phyloP scores from a whole-genome alignment of 2,113 vertebrate genomes.

The Gnathonemus echidnorhynchus region DNA sequence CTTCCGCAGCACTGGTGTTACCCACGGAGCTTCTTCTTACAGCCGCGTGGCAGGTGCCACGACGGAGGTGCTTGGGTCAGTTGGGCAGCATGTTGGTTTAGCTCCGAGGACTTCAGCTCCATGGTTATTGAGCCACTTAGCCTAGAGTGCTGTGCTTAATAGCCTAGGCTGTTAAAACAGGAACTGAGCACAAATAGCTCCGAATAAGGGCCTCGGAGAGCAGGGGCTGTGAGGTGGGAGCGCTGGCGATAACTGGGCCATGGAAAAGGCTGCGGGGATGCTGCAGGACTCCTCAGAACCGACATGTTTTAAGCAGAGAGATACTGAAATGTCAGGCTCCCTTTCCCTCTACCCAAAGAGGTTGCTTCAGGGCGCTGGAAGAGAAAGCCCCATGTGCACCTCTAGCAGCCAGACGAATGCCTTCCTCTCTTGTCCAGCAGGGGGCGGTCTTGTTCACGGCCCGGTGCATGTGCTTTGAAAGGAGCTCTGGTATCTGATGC shows the following conservation, averaged over 20 bases:
- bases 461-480: background rate
- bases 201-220: background rate
- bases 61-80: background rate
- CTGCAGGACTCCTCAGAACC: background rate
- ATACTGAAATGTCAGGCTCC: background rate
- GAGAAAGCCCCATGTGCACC: background rate
- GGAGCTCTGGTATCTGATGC: background rate
- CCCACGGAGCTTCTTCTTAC: background rate
- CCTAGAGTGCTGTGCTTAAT: background rate
- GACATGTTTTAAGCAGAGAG: background rate
- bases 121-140: background rate
- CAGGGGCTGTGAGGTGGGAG: background rate
- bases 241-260: background rate
- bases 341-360: background rate
- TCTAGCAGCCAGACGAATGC: background rate
- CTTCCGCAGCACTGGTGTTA: background rate
- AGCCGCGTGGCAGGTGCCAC: background rate
- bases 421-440: background rate
- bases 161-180: background rate
- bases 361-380: background rate
- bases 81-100: background rate
- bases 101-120: background rate
- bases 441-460: background rate
- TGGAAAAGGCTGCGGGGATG: background rate
- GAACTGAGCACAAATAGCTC: background rate